Evolutionary conservation across 1,140 invertebrate species (phyloP).

Genomic region (Drosophila bocki): DNA sequence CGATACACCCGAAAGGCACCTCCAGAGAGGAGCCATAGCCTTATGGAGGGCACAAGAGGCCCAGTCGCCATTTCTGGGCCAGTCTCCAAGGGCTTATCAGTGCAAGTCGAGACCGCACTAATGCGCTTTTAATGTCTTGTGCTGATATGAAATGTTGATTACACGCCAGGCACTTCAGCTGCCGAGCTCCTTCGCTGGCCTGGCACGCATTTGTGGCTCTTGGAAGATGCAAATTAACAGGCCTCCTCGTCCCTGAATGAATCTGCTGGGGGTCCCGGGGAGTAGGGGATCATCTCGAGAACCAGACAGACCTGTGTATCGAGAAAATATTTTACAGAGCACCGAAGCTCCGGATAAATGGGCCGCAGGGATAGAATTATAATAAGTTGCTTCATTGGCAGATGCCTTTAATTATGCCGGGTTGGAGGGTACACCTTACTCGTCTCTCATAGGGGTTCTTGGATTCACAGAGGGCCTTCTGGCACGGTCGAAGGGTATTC

Average conservation of each 20-base stretch:
- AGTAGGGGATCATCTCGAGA: constrained; percentile 5
- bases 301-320: constrained; percentile 49
- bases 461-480: neutral
- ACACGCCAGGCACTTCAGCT: constrained; percentile 40
- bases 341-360: constrained; percentile 66
- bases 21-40: neutral
- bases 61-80: constrained; percentile 44
- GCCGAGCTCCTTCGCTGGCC: constrained; percentile 1
- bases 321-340: constrained; percentile 52
- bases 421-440: constrained; percentile 39
- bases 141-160: constrained; percentile 84
- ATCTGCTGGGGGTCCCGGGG: constrained; percentile 3
- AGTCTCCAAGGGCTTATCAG: constrained; percentile 70
- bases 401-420: constrained; percentile 71
- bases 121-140: constrained; percentile 85
- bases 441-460: neutral
- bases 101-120: constrained; percentile 71
- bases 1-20: neutral
- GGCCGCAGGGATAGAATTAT: constrained; percentile 82
- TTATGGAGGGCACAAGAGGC: neutral
- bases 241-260: constrained; percentile 44
- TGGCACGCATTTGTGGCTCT: constrained; percentile 30
- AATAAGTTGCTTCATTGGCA: constrained; percentile 82
- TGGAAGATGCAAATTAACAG: constrained; percentile 74
- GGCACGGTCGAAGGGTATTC: constrained; percentile 23